A percentile compares a stretch with the other conserved stretches of the same genome.
These are phyloP conservation scores for Tetragonula carbonaria DNA, from an alignment of 2,888 invertebrate genomes.

Conservation along the genomic window DNA sequence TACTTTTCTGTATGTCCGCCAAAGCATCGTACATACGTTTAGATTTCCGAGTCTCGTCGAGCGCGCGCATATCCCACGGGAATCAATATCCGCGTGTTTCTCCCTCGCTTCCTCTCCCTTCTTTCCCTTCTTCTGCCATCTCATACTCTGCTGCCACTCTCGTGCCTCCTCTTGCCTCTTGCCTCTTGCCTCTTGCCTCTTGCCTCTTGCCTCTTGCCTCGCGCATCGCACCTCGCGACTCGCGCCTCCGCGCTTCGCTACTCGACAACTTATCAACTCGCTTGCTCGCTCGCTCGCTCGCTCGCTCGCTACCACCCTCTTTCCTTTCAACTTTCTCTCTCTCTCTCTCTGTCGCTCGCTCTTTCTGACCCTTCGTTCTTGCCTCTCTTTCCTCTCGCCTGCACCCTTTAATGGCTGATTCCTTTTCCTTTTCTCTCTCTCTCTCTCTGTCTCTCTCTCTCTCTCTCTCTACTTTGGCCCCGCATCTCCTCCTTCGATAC, in stretches of 20 bases:
- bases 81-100: conserved; percentile 83
- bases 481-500: conserved; percentile 73
- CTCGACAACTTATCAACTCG: conserved; percentile 46
- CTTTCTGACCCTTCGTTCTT: conserved; percentile 50
- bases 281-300: too few relatives aligned
- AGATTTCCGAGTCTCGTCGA: conserved; percentile 76
- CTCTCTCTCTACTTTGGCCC: conserved; percentile 66
- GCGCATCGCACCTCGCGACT: conserved; percentile 68
- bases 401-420: too few relatives aligned
- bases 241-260: conserved; percentile 45
- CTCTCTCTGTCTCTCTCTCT: neutral
- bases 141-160: conserved; percentile 69
- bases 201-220: too few relatives aligned
- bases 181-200: conserved; percentile 62
- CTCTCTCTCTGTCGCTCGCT: neutral
- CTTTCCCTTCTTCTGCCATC: conserved; percentile 66
- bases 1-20: conserved; percentile 55
- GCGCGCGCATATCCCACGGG: conserved; percentile 83
- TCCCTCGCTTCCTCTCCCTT: conserved; percentile 65
- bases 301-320: conserved; percentile 36
- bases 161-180: conserved; percentile 63
- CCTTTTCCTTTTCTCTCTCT: neutral
- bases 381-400: too few relatives aligned
- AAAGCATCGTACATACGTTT: conserved; percentile 70
- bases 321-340: conserved; percentile 45